Evolutionary conservation across 2,888 invertebrate species (phyloP), one percentile per base, ranked within the genome.

Genomic region (Oscheius sp.): DNA sequence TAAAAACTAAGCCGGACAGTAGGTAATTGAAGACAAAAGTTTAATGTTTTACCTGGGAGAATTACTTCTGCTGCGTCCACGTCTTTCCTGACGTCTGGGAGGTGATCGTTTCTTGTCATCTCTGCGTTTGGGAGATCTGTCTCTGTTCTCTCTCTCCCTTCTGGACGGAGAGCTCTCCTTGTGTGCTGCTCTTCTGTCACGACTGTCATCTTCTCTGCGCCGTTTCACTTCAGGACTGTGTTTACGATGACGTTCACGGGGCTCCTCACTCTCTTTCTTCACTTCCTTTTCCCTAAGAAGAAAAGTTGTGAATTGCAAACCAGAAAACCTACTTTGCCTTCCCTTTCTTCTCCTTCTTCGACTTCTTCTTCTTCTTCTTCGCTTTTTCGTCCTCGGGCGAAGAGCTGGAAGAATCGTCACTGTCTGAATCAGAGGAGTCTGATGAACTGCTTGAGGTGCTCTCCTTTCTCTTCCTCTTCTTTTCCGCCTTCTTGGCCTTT

Each of bases 151-250:
- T 63, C 33, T 70, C 13, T 62, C 35, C n/a, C 42, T 5, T 63
- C 62, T 9, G 47, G 57, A 3, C 35, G 68, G 35, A 53, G 53
- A 37, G 35, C 59, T 10, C 63, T 47, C 35, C 53, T 47, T 9
- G 59, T 62, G 7, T 37, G 33, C 10, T 35, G 68, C 13, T 55
- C 58, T 73, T 73, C 42, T 81, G 4, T 13, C 11, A 4, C 58
- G 58, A 63, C 63, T 47, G 21, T 21, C 77, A 47, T 76, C 76
- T 60, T 79, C 78, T 71, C 74, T 66, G 21, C 60, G 60, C 57
- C 48, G 42, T 57, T 21, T 21, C 42, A 10, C 50, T 50, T 59
- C 53, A 32, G 37, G 48, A n/a, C 3, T 51, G 4, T 50, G 3
- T 37, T 50, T 65, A 3, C 42, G 42, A 62, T 74, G 32, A 50